Base-by-base conservation (phyloP, 2,888 invertebrate species). In the Coelogynopora nodosa region DNA sequence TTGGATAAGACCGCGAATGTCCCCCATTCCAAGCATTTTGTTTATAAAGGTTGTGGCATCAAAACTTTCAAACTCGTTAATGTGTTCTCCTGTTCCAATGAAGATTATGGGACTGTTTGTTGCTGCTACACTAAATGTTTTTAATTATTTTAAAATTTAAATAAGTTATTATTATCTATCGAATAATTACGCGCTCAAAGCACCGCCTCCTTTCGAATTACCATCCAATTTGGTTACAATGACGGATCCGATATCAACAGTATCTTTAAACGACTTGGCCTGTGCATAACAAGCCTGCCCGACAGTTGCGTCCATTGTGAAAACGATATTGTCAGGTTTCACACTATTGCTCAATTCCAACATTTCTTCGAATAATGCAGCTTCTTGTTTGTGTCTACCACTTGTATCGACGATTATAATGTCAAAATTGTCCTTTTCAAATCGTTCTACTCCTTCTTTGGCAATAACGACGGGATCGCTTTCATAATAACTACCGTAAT, bases 221-320 rank as follows among this genome's bases (percentile, higher is more conserved):
- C 97, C 97, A 92, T 98, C 98, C 90, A 98, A 94, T 92, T 98
- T 98, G 82, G 98, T 98, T 88, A 98, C 96, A 89, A 98, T 97
- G 85, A 98, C 97, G 10, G 97, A 97, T 90, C 97, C 98, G 90
- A 98, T 96, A 91, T 98, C 96, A 0, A 98, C 97, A 93, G 97
- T 97, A 88, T 96, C 96, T 92, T 97, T 97, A 91, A 98, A 98
- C 86, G 97, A 97, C 81, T 91, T 87, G 31, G 92, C 92, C 93
- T 97, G 97, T 0, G 94, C 94, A 91, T 97, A 97, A 91, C 97
- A 97, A 92, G 97, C 97, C 92, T 97, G 97, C 92, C 97, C 97
- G 91, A 97, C 97, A 84, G 96, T 96, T 30, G 97, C 97, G 90
- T 98, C 97, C 97, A 98, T 98, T 31, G 98, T 97, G 93, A 97